Conservation (phyloP, 2,797 vertebrate species). For the Enteromius viviparus region DNA sequence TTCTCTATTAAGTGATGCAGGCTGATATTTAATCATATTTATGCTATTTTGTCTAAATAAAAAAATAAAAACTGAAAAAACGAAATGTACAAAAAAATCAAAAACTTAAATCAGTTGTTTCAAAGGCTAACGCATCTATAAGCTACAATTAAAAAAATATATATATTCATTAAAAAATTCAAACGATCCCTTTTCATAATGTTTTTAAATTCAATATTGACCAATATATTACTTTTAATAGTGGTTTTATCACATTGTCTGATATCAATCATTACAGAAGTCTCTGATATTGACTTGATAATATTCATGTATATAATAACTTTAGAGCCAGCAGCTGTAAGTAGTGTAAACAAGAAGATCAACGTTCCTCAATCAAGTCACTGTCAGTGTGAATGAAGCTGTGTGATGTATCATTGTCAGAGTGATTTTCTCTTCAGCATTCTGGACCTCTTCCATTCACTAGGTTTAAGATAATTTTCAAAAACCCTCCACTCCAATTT, state of each 20-base stretch:
- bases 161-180: neutral
- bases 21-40: neutral
- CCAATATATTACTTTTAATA: neutral
- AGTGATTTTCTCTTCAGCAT: neutral
- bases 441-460: neutral
- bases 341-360: neutral
- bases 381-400: neutral
- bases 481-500: neutral
- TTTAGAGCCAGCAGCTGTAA: neutral
- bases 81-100: neutral
- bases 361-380: neutral
- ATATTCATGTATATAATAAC: neutral
- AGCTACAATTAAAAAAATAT: too few species aligned
- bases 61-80: neutral
- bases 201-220: neutral
- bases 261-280: neutral
- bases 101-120: neutral
- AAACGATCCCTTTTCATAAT: neutral
- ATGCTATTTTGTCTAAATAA: neutral
- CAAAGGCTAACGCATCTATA: neutral
- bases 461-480: constrained; percentile 10
- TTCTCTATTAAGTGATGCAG: neutral
- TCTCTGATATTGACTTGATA: neutral
- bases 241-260: neutral
- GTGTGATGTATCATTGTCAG: neutral